Evolutionary conservation across 2,888 invertebrate species (phyloP), one percentile per base, ranked within the genome.

Genomic region (Lissonota sp.): DNA sequence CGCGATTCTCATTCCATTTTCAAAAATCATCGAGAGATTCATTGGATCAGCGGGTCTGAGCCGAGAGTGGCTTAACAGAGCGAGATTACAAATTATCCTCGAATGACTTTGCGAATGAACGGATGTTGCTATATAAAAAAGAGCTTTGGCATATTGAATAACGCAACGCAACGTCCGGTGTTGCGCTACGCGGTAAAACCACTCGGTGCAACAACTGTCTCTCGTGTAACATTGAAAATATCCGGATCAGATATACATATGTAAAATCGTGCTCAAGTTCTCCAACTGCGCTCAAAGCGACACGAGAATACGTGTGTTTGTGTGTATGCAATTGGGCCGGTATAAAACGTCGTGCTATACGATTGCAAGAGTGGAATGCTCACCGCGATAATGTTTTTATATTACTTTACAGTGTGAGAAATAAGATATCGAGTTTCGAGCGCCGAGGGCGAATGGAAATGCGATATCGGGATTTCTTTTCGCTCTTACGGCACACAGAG

Each of bases 401-500:
- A 80, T 76, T 76, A 80, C 67, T 72, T 76, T 67, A 60, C 71
- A 63, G 53, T 64, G 51, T 39, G 72, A 80, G 76, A 76, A 80
- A 80, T 72, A 72, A 76, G 80, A 72, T 80, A 80, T 80, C 76
- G 72, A 39, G 72, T 80, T 72, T 57, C 72, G 39, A 42, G 62
- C 40, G 71, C 57, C 57, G 75, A 42, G 67, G 26, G 60, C 53
- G 51, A 42, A 60, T 8, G 72, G 72, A 67, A 80, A 70, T 26
- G 39, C 57, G 80, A 80, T 80, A 80, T 75, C 75, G 60, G 40
- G 57, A 67, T 53, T 66, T 53, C 70, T 26, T 64, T 37, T 46
- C 53, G 14, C 14, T 12, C 14, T 49, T n/a, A n/a, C n/a, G n/a
- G n/a, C n/a, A n/a, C n/a, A n/a, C n/a, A 37, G 66, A 49, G 40